Evolutionary conservation across 2,113 vertebrate genomes (phyloP), one percentile per base, ranked within the genome.

Genomic region (Trogon melanurus): DNA sequence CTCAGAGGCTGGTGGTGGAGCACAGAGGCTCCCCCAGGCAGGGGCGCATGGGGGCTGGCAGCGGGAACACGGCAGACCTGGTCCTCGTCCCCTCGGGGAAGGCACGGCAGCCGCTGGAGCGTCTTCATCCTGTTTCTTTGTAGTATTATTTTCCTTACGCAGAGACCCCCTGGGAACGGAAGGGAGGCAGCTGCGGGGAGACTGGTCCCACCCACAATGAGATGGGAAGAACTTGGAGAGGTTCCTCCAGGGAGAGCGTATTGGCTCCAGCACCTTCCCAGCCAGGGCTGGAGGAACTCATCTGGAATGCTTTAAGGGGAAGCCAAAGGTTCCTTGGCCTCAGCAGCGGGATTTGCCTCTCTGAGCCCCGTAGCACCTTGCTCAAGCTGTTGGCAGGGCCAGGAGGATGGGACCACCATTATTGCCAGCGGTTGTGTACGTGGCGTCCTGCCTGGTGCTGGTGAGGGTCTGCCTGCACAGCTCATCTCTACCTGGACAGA

Each of bases 241-340:
- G 10, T 34, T 47, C 41, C 54, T 64, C 14, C 45, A 1, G 64
- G 71, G 73, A 38, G 54, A 44, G 50, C 6, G 3, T 4, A 1
- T 26, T 1, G 0, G 38, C 47, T 34, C 71, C 3, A 0, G 85
- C 62, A 34, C 13, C 29, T 27, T 23, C 44, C 44, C 5, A 0
- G 29, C 47, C 76, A 29, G 44, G 34, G 66, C 38, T 4, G 26
- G 57, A 81, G 74, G 56, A 73, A 45, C 70, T 30, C 73, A 62
- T 44, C 51, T 23, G 64, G 69, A 60, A 38, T 21, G 56, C 15
- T 89, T 47, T 20, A 7, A 15, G 27, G 61, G 10, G 19, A 81
- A 94, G 16, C 41, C 69, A 20, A 32, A 66, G 15, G 56, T 25
- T 93, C 47, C 54, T 64, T 1, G 10, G 60, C 44, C 18, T 57